Conservation (phyloP, 2,113 vertebrate species). For the Pao palembangensis region DNA sequence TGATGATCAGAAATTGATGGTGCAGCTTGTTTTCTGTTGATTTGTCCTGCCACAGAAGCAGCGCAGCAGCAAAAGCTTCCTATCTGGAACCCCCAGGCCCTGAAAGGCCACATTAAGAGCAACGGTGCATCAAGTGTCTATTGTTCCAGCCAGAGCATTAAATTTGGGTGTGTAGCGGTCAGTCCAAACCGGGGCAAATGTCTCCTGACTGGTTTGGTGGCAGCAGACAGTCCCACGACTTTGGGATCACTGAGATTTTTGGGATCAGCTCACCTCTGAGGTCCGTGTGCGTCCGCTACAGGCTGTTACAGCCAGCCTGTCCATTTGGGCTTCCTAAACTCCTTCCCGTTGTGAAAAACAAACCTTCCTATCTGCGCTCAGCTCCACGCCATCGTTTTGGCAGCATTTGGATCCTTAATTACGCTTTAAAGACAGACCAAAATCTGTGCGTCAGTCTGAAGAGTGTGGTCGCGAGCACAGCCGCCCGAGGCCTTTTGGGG, state of each 20-base stretch:
- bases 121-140: background rate
- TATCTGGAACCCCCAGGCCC: constrained; percentile 6
- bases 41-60: constrained; percentile 22
- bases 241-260: constrained; percentile 1
- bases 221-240: constrained; percentile 4
- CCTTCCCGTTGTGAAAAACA: constrained; percentile 28
- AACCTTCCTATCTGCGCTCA: constrained; percentile 40
- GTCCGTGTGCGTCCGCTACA: too few relatives aligned
- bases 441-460: too few relatives aligned
- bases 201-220: background rate
- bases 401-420: background rate
- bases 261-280: too few relatives aligned
- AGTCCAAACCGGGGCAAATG: background rate
- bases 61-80: background rate
- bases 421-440: too few relatives aligned
- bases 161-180: background rate
- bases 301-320: background rate
- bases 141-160: background rate
- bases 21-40: constrained; percentile 21
- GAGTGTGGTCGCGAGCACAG: too few relatives aligned
- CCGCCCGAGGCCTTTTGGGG: too few relatives aligned
- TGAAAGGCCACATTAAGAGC: background rate
- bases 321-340: background rate
- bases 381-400: constrained; percentile 11
- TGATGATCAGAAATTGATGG: constrained; percentile 20